These are phyloP conservation scores for Semicossyphus pulcher DNA, from an alignment of 2,113 vertebrate genomes.

Conservation along the genomic window DNA sequence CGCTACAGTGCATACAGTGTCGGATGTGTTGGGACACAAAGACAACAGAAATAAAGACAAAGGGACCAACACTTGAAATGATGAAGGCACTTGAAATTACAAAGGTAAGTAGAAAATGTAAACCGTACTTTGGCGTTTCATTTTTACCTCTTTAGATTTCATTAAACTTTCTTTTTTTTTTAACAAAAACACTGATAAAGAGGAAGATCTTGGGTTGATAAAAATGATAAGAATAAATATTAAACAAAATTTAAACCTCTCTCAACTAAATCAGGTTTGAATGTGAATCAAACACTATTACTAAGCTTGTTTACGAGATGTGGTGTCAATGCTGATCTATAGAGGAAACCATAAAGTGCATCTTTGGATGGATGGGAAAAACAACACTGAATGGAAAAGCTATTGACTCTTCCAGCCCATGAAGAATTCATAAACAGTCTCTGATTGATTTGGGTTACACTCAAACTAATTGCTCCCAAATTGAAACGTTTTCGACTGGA, in stretches of 20 bases:
- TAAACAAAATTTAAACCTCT: slow-evolving; percentile 40
- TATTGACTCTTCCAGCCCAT: slow-evolving; percentile 29
- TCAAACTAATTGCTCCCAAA: slow-evolving; percentile 55
- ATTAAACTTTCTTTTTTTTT: background rate
- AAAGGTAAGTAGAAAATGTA: slow-evolving; percentile 45
- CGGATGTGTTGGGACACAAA: slow-evolving; percentile 22
- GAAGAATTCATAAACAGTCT: slow-evolving; percentile 50
- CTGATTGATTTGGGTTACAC: slow-evolving; percentile 33
- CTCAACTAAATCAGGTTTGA: slow-evolving; percentile 32
- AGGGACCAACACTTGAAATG: slow-evolving; percentile 52
- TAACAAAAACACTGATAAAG: slow-evolving; percentile 25
- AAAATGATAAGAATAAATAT: slow-evolving; percentile 47
- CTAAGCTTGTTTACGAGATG: slow-evolving; percentile 22
- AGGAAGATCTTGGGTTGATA: slow-evolving; percentile 6
- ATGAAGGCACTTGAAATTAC: slow-evolving; percentile 68
- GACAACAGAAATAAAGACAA: slow-evolving; percentile 22
- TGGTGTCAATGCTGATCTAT: slow-evolving; percentile 31
- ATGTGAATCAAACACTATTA: slow-evolving; percentile 24
- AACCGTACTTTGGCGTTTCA: slow-evolving; percentile 66
- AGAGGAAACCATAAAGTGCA: slow-evolving; percentile 74
- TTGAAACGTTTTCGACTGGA: slow-evolving; percentile 37
- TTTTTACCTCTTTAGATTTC: slow-evolving; percentile 43
- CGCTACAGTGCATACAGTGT: slow-evolving; percentile 20
- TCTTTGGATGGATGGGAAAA: slow-evolving; percentile 61
- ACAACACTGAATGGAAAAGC: slow-evolving; percentile 64